Conservation (phyloP, 2,113 vertebrate genomes). For the Sclerurus mexicanus region DNA sequence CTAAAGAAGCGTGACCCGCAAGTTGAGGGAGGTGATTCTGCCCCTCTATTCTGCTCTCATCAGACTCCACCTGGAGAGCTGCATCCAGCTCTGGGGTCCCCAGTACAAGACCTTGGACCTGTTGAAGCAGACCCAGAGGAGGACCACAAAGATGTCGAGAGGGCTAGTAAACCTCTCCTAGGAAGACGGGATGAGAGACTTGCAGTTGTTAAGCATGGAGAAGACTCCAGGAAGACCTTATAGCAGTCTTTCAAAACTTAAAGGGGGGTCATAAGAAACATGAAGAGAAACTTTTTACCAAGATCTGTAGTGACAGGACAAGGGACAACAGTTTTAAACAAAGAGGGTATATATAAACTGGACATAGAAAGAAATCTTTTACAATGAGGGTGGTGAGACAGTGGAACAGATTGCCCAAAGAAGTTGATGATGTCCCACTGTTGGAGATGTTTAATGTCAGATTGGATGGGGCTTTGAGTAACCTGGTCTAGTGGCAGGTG, state of each 20-base stretch:
- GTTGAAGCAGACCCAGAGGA: not conserved
- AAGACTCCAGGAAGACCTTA: not conserved
- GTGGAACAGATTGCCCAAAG: not conserved
- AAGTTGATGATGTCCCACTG: accelerated
- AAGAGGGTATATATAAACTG: not conserved
- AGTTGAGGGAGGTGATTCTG: not conserved
- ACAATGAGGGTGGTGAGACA: not conserved
- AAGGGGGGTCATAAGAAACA: not conserved
- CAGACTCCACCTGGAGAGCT: not conserved
- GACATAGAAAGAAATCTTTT: not conserved
- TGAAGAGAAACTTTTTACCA: not conserved
- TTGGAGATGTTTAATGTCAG: not conserved
- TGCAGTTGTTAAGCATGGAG: not conserved
- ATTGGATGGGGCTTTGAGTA: not conserved
- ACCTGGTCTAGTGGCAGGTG: not conserved
- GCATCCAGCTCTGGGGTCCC: not conserved
- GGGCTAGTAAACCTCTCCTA: not conserved
- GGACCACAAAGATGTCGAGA: not conserved
- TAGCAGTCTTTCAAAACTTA: not conserved
- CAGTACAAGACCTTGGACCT: not conserved
- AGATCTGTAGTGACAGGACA: not conserved
- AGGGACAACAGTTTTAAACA: not conserved
- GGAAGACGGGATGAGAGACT: not conserved
- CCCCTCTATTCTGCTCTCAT: not conserved
- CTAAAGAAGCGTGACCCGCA: not conserved